phyloP scores from a whole-genome alignment of 2,797 vertebrate genomes.

The Gorsachius magnificus region DNA sequence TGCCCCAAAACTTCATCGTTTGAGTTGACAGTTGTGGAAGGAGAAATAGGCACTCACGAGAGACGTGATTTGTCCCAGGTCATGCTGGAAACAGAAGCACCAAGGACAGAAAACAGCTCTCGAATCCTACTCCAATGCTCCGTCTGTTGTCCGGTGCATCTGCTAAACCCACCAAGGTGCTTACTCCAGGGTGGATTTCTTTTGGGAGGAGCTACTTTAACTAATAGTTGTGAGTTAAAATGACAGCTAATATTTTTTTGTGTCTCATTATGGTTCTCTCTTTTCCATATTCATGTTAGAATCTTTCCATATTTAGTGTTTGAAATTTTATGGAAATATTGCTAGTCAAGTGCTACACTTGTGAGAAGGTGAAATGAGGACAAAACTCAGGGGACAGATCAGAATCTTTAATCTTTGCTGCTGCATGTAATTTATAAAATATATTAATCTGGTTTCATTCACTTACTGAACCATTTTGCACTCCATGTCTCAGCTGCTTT shows the following conservation, averaged over 20 bases:
- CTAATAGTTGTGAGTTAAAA: not conserved
- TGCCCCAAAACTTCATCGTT: not conserved
- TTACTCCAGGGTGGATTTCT: not conserved
- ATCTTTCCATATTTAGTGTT: conserved; percentile 35
- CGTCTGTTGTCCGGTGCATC: not conserved
- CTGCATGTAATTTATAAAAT: conserved; percentile 42
- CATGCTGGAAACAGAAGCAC: not conserved
- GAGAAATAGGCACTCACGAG: not conserved
- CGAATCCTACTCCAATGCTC: not conserved
- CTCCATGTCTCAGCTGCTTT: not conserved
- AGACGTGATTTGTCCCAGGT: not conserved
- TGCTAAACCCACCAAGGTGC: not conserved
- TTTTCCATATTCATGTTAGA: conserved; percentile 40
- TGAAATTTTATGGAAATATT: conserved; percentile 52
- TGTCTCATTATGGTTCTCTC: not conserved
- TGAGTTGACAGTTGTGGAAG: not conserved
- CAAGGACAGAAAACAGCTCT: not conserved
- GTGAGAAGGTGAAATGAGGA: conserved; percentile 47
- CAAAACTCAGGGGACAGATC: conserved; percentile 48
- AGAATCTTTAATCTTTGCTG: conserved; percentile 41
- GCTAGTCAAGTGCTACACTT: conserved; percentile 35
- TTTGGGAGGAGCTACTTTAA: not conserved
- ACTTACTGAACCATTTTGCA: not conserved
- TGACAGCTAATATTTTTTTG: not conserved
- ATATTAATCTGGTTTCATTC: conserved; percentile 28